Conservation (phyloP, 2,113 vertebrate genomes). For the Antechinus stuartii region DNA sequence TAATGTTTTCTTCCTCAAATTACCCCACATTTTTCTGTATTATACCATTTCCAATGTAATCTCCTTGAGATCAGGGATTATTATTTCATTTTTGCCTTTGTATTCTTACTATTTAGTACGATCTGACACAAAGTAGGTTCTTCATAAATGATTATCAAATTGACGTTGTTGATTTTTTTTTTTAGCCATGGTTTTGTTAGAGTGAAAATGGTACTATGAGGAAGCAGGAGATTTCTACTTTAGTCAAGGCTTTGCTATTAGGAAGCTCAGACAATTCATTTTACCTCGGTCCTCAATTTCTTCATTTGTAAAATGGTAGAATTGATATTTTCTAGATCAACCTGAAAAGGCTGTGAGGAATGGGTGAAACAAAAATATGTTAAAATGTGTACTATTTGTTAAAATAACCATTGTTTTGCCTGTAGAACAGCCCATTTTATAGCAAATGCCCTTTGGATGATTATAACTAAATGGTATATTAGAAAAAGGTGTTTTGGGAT, state of each 20-base stretch:
- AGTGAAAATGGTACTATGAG: neutral
- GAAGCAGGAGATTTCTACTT: neutral
- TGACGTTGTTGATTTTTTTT: neutral
- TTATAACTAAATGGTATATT: neutral
- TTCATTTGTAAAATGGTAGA: neutral
- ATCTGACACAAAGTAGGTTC: neutral
- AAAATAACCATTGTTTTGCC: neutral
- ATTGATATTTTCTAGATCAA: neutral
- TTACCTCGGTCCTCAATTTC: conserved; percentile 12
- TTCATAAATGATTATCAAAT: neutral
- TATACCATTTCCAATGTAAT: neutral
- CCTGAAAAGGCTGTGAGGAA: neutral
- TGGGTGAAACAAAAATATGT: conserved; percentile 11
- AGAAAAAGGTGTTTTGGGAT: neutral
- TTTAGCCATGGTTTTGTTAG: too few relatives aligned
- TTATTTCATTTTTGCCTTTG: neutral
- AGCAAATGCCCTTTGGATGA: neutral
- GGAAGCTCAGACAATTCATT: neutral
- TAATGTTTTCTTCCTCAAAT: neutral
- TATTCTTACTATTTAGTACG: neutral
- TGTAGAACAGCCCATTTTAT: neutral
- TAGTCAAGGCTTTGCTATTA: neutral
- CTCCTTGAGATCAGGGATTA: neutral
- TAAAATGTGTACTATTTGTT: neutral
- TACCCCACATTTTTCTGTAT: neutral